Percentiles rank a stretch among this genome's conserved stretches.
phyloP scores from a whole-genome alignment of 2,797 vertebrate genomes.

The Enteromius thamalakanensis region DNA sequence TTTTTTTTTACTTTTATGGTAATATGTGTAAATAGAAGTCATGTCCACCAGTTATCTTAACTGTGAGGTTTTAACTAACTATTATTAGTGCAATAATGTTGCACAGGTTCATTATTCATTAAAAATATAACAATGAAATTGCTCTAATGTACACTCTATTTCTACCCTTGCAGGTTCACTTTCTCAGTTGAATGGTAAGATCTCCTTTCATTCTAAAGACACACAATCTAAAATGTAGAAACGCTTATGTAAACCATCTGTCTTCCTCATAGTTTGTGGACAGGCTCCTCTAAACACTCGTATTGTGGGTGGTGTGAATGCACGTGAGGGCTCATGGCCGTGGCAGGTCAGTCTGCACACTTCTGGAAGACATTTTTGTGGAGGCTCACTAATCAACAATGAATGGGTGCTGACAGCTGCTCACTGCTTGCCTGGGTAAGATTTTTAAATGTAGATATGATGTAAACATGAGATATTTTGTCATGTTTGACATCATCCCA shows the following conservation, averaged over 20 bases:
- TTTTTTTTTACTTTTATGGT: too few relatives aligned
- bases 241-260: not conserved
- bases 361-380: conserved; percentile 47
- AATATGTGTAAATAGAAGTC: not conserved
- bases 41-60: not conserved
- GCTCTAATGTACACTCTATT: not conserved
- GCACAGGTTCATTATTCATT: not conserved
- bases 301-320: conserved; percentile 48
- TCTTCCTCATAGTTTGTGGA: conserved; percentile 45
- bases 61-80: not conserved
- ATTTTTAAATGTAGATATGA: not conserved
- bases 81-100: not conserved
- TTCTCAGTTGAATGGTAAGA: conserved; percentile 50
- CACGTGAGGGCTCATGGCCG: conserved; percentile 41
- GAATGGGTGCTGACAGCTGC: conserved; percentile 53
- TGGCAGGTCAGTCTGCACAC: conserved; percentile 56
- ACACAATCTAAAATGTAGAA: not conserved
- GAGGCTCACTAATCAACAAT: conserved; percentile 54
- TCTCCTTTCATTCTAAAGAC: not conserved
- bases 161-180: conserved; percentile 35
- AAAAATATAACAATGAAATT: accelerated
- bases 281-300: conserved; percentile 41
- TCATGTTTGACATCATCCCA: too few relatives aligned
- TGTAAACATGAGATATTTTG: too few relatives aligned
- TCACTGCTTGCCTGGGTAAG: conserved; percentile 46